phyloP scores from a whole-genome alignment of 2,888 invertebrate species.

The Lasiommata megera region DNA sequence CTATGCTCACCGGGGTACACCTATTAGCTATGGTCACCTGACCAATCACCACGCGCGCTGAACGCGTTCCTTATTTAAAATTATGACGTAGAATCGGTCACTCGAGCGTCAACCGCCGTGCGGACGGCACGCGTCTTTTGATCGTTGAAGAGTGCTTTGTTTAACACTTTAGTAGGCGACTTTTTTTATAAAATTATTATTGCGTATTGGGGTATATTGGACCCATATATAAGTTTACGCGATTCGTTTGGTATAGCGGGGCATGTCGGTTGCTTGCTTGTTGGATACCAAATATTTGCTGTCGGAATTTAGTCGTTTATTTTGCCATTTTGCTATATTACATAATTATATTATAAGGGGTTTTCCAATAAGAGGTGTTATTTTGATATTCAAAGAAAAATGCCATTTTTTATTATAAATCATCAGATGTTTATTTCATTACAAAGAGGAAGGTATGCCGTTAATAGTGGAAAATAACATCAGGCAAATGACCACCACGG shows the following conservation, averaged over 20 bases:
- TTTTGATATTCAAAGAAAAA: too few species aligned
- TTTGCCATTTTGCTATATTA: too few species aligned
- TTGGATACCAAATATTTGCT: too few species aligned
- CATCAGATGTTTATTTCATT: too few species aligned
- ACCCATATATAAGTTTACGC: not conserved
- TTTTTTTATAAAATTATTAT: not conserved
- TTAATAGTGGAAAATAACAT: too few species aligned
- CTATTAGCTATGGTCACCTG: slow-evolving; percentile 61
- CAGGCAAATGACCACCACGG: too few species aligned
- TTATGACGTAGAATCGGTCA: slow-evolving; percentile 40
- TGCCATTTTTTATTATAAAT: too few species aligned
- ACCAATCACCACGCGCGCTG: slow-evolving; percentile 60
- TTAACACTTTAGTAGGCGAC: slow-evolving; percentile 37
- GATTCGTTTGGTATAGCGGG: not conserved
- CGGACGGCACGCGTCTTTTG: slow-evolving; percentile 38
- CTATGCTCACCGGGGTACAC: slow-evolving; percentile 58
- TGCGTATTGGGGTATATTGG: not conserved
- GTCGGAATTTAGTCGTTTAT: too few species aligned
- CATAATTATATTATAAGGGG: too few species aligned
- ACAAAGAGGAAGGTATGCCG: too few species aligned
- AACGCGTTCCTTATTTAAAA: slow-evolving; percentile 61
- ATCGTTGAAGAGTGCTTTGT: slow-evolving; percentile 39
- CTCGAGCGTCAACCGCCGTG: slow-evolving; percentile 34
- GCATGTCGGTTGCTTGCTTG: too few species aligned
- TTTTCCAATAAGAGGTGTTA: too few species aligned